phyloP scores from a whole-genome alignment of 2,888 invertebrate genomes.

The Epistrophe grossulariae region DNA sequence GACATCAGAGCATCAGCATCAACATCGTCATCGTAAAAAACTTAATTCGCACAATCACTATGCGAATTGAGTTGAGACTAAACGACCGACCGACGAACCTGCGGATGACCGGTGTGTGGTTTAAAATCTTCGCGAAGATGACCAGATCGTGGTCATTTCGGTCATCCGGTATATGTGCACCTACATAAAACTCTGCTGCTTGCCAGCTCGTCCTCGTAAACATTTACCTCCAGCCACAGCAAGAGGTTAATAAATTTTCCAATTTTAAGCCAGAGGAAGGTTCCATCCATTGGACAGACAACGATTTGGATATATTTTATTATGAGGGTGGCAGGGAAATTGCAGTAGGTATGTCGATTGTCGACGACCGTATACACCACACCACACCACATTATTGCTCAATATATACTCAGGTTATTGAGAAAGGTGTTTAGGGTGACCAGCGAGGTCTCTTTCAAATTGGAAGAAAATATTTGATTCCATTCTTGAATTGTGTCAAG shows the following conservation, averaged over 20 bases:
- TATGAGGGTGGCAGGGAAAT: conserved; percentile 14
- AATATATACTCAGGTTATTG: conserved; percentile 17
- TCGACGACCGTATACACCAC: conserved; percentile 15
- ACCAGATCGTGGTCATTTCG: conserved; percentile 61
- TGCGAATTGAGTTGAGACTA: conserved; percentile 6
- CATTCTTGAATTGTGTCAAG: not conserved
- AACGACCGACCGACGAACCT: conserved; percentile 1
- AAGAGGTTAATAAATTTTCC: conserved; percentile 76
- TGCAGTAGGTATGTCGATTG: conserved; percentile 15
- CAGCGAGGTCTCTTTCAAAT: not conserved
- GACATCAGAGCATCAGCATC: conserved; percentile 37
- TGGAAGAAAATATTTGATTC: not conserved
- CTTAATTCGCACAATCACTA: conserved; percentile 76
- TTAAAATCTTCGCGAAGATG: conserved; percentile 44
- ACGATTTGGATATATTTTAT: conserved; percentile 53
- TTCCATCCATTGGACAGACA: conserved; percentile 42
- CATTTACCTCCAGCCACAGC: conserved; percentile 62
- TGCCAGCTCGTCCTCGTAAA: conserved; percentile 59
- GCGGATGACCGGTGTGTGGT: conserved; percentile 18
- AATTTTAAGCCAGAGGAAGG: conserved; percentile 69
- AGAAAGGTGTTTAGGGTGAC: conserved; percentile 8
- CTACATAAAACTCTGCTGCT: conserved; percentile 51
- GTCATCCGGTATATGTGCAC: conserved; percentile 76
- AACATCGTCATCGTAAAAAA: conserved; percentile 75
- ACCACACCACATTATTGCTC: conserved; percentile 19